Evolutionary conservation across 2,797 vertebrate genomes (phyloP).

Genomic region (Sarcophilus harrisii): DNA sequence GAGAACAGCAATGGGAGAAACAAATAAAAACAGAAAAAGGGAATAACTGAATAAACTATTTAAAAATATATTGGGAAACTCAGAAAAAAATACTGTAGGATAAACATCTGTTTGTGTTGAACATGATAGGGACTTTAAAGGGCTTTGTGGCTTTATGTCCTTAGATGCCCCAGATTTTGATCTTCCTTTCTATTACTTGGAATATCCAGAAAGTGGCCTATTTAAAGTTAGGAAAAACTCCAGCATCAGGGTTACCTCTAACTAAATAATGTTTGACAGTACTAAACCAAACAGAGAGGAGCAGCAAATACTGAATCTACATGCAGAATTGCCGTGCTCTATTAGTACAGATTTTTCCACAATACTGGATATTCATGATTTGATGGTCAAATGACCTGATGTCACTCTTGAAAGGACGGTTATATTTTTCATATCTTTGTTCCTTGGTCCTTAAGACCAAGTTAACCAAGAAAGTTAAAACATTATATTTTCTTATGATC

Average conservation of each 20-base stretch:
- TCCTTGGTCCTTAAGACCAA: not conserved
- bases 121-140: constrained; percentile 77
- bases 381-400: constrained; percentile 28
- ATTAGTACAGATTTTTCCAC: constrained; percentile 78
- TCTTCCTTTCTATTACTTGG: constrained; percentile 73
- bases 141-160: constrained; percentile 83
- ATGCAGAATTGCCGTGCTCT: constrained; percentile 79
- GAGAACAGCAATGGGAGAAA: constrained; percentile 81
- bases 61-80: constrained; percentile 83
- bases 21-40: constrained; percentile 82
- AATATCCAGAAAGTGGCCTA: constrained; percentile 79
- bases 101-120: constrained; percentile 82
- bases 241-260: constrained; percentile 75
- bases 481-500: constrained; percentile 36
- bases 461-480: not conserved
- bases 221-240: constrained; percentile 76
- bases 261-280: constrained; percentile 79
- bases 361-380: constrained; percentile 44
- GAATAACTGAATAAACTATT: constrained; percentile 84
- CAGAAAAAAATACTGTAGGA: constrained; percentile 81
- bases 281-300: constrained; percentile 76
- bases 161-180: constrained; percentile 83
- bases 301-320: constrained; percentile 62
- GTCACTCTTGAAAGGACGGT: not conserved
- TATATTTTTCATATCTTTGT: not conserved